Evolutionary conservation across 1,140 invertebrate species (phyloP).

Genomic region (Drosophila rhopaloa): DNA sequence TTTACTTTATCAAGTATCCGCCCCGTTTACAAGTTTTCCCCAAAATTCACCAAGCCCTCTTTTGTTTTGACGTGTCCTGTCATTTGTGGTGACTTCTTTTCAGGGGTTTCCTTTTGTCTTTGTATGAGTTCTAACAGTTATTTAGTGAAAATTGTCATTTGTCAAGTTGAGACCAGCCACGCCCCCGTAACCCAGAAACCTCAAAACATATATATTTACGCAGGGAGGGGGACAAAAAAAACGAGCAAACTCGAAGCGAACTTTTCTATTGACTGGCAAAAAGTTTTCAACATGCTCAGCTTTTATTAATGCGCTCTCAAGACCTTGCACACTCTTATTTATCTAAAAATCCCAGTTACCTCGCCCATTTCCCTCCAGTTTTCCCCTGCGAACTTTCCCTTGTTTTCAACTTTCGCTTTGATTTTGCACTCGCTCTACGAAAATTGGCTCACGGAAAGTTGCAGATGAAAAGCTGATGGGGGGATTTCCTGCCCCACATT

Average conservation of each 20-base stretch:
- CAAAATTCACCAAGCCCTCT: slow-evolving; percentile 4
- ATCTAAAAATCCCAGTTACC: slow-evolving; percentile 44
- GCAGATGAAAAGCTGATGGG: slow-evolving; percentile 6
- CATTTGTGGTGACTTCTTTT: slow-evolving; percentile 39
- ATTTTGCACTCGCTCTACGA: slow-evolving; percentile 40
- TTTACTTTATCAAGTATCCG: slow-evolving; percentile 38
- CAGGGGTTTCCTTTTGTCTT: slow-evolving; percentile 30
- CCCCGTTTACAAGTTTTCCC: slow-evolving; percentile 24
- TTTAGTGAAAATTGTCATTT: slow-evolving; percentile 67
- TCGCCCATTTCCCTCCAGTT: not conserved
- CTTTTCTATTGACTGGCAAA: slow-evolving; percentile 73
- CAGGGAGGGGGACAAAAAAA: not conserved
- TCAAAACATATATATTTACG: slow-evolving; percentile 16
- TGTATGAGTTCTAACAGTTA: slow-evolving; percentile 36
- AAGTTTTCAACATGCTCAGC: slow-evolving; percentile 60
- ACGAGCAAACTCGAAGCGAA: slow-evolving; percentile 34
- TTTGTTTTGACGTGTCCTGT: slow-evolving; percentile 49
- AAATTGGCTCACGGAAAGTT: slow-evolving; percentile 63
- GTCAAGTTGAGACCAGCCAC: slow-evolving; percentile 46
- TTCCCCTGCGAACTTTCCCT: slow-evolving; percentile 16
- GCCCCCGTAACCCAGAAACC: slow-evolving; percentile 41
- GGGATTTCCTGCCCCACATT: slow-evolving; percentile 25
- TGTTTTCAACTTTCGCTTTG: slow-evolving; percentile 65
- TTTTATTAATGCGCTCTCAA: slow-evolving; percentile 70
- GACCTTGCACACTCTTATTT: slow-evolving; percentile 51